Conservation (phyloP, 64 coral and sea anemone species). For the Acropora yongei region DNA sequence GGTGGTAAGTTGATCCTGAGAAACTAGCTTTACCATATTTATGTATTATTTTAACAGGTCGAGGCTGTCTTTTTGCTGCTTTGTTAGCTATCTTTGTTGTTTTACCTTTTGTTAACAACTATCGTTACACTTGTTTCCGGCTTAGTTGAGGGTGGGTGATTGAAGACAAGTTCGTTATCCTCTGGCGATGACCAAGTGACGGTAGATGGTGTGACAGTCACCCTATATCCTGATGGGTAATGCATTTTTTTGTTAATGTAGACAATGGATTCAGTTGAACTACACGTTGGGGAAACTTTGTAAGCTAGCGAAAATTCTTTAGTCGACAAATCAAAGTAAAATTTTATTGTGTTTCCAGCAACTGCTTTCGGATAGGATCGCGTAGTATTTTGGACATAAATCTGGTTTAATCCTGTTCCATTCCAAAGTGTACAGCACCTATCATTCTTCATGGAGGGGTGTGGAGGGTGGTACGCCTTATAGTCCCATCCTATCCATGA, state of each 20-base stretch:
- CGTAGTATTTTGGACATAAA: conserved; percentile 66
- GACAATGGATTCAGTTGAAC: conserved; percentile 63
- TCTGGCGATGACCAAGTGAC: conserved; percentile 36
- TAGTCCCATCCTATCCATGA: conserved; percentile 97
- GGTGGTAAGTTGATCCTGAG: too few species aligned
- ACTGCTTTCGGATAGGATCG: conserved; percentile 78
- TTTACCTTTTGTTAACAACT: not conserved
- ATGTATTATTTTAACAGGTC: too few species aligned
- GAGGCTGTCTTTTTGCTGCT: not conserved
- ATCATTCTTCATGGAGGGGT: not conserved
- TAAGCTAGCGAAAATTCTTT: conserved; percentile 76
- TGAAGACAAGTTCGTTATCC: conserved; percentile 35
- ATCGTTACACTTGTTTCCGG: conserved; percentile 13
- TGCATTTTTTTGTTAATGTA: conserved; percentile 85
- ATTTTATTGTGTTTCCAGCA: conserved; percentile 77
- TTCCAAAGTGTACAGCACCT: conserved; percentile 62
- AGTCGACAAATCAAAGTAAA: conserved; percentile 57
- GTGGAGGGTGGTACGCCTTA: conserved; percentile 56
- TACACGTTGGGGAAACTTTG: conserved; percentile 54
- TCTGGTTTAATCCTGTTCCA: conserved; percentile 63
- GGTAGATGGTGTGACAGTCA: conserved; percentile 46
- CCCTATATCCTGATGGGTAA: conserved; percentile 50
- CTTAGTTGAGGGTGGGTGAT: not conserved
- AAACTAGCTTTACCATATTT: too few species aligned
- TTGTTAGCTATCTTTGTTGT: not conserved